Evolutionary conservation across 2,888 invertebrate species (phyloP), one percentile per base, ranked within the genome.

Genomic region (Furcula furcula): DNA sequence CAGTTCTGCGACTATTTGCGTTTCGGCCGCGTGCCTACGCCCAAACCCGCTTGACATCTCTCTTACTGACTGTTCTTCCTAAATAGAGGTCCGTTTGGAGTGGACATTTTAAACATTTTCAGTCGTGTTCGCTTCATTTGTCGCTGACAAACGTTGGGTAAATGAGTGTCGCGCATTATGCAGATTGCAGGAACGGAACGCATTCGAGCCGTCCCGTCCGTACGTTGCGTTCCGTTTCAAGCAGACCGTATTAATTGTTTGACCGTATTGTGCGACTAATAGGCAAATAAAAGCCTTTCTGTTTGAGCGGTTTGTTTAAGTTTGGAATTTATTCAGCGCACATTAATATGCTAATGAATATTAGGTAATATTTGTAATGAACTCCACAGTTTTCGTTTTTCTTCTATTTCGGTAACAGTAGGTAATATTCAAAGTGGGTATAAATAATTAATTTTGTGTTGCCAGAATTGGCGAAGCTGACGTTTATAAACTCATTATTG

Each of bases 91-190:
- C 67, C 31, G 7, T 44, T 44, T 53, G 43, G 25, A 32, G 36
- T 72, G 75, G 76, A 29, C 53, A 55, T 60, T 65, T 65, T 55
- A 61, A 61, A 58, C 69, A 63, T 64, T 67, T 63, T 53, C 65
- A 57, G 56, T 56, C 55, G 55, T 55, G 50, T 55, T 43, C 76
- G 82, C 76, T 79, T 82, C 82, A 84, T 83, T 82, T 78, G 78
- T 63, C 71, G 68, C 52, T 72, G 73, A 81, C 81, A 83, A 81
- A 76, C 76, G 77, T 55, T 51, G 58, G 65, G 59, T 66, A 77
- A 83, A 83, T 80, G 82, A 81, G 76, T 72, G 61, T 63, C 55
- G 68, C 55, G 65, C 65, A 80, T 82, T 83, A 83, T 82, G 83
- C 76, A 83, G 78, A 78, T 80, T 73, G 67, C 59, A 62, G 63